Base-by-base conservation (phyloP, 2,797 vertebrate species). In the Meriones psammophilus region DNA sequence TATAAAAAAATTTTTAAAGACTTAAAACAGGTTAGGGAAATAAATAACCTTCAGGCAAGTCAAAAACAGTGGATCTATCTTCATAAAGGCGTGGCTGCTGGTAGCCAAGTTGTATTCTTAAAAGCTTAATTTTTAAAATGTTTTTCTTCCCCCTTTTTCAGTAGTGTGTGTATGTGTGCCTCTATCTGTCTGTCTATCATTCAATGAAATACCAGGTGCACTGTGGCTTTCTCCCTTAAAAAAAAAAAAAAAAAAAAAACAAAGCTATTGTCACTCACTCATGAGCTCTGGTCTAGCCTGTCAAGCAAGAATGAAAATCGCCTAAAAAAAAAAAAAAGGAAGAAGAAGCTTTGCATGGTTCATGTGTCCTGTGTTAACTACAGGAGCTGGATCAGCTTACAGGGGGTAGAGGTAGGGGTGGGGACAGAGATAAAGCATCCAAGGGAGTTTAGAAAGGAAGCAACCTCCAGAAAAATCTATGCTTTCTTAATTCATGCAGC, bases 371-470 rank as follows among this genome's bases (percentile, higher is more conserved):
- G 46, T 50, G 46, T 58, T 58, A 92, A 90, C 54, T 80, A 92
- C 96, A 89, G 88, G 96, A 96, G 84, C 92, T 92, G 96, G 96
- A 96, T 97, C 96, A 91, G 95, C 68, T 98, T 98, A 96, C 97
- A 98, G 97, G 96, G 93, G 91, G 39, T 76, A 39, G 24, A 24
- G 12, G 24, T 15, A 3, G 96, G 96, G 98, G 98, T 50, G 50
- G 10, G 50, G 50, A 50, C 97, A 97, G 97, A 98, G 98, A 98
- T 97, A 98, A 98, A 97, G 94, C 86, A 91, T 93, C 91, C 94
- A 95, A 95, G 98, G 95, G 89, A 98, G 92, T 95, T 96, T 74
- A 79, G 87, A 88, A 88, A 96, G 91, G 71, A 95, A 96, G 88
- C 36, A 76, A 77, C 12, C 89, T 77, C 92, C 79, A 76, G 91